These are phyloP conservation scores for Rhineura floridana DNA, from an alignment of 2,113 vertebrate species.

Conservation along the genomic window DNA sequence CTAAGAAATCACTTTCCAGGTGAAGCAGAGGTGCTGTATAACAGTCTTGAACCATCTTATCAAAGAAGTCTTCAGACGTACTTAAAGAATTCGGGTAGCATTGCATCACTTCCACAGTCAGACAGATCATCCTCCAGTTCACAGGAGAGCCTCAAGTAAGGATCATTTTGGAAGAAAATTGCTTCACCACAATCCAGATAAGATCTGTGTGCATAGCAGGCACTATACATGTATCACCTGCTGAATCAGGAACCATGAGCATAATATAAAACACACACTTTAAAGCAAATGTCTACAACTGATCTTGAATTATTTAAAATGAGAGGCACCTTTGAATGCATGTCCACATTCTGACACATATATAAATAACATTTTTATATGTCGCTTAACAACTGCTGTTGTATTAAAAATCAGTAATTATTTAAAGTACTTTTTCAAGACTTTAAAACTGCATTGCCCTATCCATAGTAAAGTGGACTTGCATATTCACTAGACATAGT, in stretches of 20 bases:
- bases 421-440: neutral
- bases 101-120: conserved; percentile 94
- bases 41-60: conserved; percentile 92
- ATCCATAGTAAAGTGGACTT: neutral
- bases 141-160: conserved; percentile 98
- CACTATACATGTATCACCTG: neutral
- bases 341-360: neutral
- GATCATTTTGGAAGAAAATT: neutral
- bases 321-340: neutral
- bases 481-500: neutral
- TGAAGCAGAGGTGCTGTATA: conserved; percentile 90
- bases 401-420: neutral
- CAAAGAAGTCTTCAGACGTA: conserved; percentile 92
- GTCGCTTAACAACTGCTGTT: too few species aligned
- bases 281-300: neutral
- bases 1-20: conserved; percentile 92
- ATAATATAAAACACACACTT: neutral
- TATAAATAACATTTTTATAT: neutral
- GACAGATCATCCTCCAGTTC: conserved; percentile 98
- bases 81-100: conserved; percentile 91
- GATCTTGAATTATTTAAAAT: neutral
- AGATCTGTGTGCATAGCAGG: neutral
- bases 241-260: neutral
- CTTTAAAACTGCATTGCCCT: neutral
- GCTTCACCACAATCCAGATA: neutral